Evolutionary conservation across 2,113 vertebrate genomes (phyloP), one percentile per base, ranked within the genome.

Genomic region (Deroptyus accipitrinus): DNA sequence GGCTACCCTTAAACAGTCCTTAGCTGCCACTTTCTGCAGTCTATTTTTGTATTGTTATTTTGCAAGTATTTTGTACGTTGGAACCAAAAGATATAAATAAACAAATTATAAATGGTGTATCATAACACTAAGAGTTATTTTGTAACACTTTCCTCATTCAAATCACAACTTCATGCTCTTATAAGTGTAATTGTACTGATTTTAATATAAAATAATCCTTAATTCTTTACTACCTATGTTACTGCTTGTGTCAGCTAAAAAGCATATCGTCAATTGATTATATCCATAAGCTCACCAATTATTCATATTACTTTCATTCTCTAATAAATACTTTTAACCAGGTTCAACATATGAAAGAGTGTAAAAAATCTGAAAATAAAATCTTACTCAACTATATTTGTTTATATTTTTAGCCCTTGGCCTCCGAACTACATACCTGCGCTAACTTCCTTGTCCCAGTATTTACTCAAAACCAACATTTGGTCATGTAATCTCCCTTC

Each of bases 31-130:
- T 69, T 83, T 59, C 78, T n/a, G 37, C 30, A 66, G 30, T 33
- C 12, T 55, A 22, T 42, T 49, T 11, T 28, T 75, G 19, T 25
- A 7, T 8, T 6, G 20, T 28, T 78, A n/a, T 57, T 59, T n/a
- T 59, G 55, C 13, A n/a, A 13, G 12, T 5, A 70, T 64, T 83
- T 25, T 42, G 31, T 46, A 79, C 6, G n/a, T 0, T 42, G 11
- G 31, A 49, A 52, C 48, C 9, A 9, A 73, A 27, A n/a, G 4
- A 11, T 1, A 55, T 1, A 0, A 70, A 35, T 1, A 0, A 70
- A 33, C 2, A 57, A 64, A 48, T 66, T 37, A 37, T 30, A 72
- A 91, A 48, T 44, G 6, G 7, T 10, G 51, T 35, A 41, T 9
- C 10, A 37, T 35, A 74, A 49, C 28, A 27, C 19, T 86, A 61